These are phyloP conservation scores for Saccostrea echinata DNA, from an alignment of 1,140 invertebrate species.

Conservation along the genomic window DNA sequence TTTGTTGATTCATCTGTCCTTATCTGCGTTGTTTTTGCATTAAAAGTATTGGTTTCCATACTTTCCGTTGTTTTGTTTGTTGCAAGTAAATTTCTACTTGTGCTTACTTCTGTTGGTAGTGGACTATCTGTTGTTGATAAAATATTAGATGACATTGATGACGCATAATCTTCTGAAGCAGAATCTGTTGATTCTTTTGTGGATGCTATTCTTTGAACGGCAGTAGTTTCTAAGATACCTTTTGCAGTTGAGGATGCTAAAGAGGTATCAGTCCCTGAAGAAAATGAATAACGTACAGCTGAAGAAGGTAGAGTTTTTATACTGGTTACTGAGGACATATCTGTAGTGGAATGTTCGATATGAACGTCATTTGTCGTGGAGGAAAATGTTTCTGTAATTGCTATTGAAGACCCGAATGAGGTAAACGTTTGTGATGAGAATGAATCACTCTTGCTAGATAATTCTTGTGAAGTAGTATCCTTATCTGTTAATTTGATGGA, in stretches of 20 bases:
- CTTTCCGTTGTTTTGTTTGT: too few species aligned
- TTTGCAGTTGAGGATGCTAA: too few species aligned
- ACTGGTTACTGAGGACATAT: too few species aligned
- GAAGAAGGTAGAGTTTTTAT: too few species aligned
- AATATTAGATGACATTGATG: neutral
- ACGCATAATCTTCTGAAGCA: neutral
- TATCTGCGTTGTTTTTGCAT: neutral
- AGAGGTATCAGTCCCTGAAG: neutral
- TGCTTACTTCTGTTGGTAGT: neutral
- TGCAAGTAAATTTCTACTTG: neutral
- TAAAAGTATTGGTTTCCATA: too few species aligned
- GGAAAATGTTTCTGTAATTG: neutral
- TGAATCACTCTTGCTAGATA: neutral
- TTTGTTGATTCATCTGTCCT: neutral
- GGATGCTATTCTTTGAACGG: neutral
- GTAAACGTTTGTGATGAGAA: neutral
- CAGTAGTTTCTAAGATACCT: neutral
- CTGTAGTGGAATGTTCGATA: too few species aligned
- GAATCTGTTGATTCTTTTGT: neutral
- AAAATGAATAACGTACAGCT: too few species aligned
- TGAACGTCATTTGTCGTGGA: too few species aligned
- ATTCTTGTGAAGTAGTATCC: too few species aligned
- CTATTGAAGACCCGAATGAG: neutral
- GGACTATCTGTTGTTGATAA: neutral
- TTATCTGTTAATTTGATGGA: neutral